phyloP scores from a whole-genome alignment of 2,888 invertebrate genomes.

The Clepsis dumicolana region DNA sequence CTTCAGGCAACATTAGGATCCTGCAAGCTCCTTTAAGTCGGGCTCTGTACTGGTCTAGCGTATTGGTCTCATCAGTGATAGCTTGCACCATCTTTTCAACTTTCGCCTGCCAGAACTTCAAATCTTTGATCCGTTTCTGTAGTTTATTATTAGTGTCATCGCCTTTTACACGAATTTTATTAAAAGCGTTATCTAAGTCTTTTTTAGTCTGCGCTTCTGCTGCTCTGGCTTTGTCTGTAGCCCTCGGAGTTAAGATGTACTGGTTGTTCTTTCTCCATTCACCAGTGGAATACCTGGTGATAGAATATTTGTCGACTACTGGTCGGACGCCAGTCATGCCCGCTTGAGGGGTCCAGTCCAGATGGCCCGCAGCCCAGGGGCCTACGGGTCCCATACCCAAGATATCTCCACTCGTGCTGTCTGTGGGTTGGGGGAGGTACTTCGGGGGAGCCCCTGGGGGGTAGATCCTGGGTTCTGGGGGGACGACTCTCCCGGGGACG shows the following conservation, averaged over 20 bases:
- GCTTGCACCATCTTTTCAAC: constrained; percentile 87
- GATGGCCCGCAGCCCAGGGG: constrained; percentile 92
- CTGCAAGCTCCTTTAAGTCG: constrained; percentile 89
- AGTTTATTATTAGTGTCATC: constrained; percentile 74
- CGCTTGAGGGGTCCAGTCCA: constrained; percentile 90
- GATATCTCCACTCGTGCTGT: constrained; percentile 76
- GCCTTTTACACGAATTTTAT: constrained; percentile 82
- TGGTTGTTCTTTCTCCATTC: constrained; percentile 90
- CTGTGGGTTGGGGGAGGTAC: constrained; percentile 76
- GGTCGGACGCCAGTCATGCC: constrained; percentile 91
- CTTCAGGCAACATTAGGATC: constrained; percentile 89
- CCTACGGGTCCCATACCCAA: constrained; percentile 81
- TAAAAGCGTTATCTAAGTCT: constrained; percentile 84
- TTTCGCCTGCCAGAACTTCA: constrained; percentile 90
- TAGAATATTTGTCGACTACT: constrained; percentile 92
- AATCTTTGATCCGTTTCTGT: constrained; percentile 61
- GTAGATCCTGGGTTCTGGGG: constrained; percentile 64
- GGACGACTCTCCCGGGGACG: constrained; percentile 68
- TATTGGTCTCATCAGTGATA: constrained; percentile 88
- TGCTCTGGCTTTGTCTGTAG: constrained; percentile 66
- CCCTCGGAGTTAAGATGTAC: constrained; percentile 74
- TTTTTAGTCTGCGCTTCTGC: constrained; percentile 60
- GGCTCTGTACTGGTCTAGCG: constrained; percentile 87
- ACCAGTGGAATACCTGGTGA: constrained; percentile 90
- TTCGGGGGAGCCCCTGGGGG: constrained; percentile 71